Percentiles rank a stretch among this genome's conserved stretches.
Conservation (phyloP, 2,797 vertebrate genomes). For the Diplodus puntazzo region DNA sequence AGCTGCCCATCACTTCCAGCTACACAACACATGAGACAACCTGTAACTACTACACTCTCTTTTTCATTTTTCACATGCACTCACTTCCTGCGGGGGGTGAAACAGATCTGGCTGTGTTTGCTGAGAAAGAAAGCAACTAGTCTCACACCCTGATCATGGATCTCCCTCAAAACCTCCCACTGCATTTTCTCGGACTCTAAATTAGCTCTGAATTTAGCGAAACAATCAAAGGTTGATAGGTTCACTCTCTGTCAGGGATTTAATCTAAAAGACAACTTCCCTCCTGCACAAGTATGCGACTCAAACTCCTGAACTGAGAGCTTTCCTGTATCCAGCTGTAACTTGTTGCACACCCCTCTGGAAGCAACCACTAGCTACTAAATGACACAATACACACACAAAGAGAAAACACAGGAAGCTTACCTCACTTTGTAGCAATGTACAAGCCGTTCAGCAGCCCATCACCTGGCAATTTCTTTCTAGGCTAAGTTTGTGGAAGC, state of each 20-base stretch:
- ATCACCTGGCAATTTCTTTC: constrained; percentile 73
- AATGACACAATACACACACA: constrained; percentile 42
- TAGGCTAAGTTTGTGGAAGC: constrained; percentile 68
- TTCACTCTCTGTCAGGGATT: constrained; percentile 4
- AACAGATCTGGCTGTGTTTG: constrained; percentile 47
- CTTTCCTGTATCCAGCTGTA: constrained; percentile 29
- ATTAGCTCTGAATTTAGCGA: constrained; percentile 1
- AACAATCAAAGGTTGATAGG: neutral
- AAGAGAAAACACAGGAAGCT: constrained; percentile 63
- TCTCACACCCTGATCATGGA: neutral
- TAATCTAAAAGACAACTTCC: constrained; percentile 50
- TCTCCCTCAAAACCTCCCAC: constrained; percentile 10
- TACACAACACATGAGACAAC: constrained; percentile 39
- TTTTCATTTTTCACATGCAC: constrained; percentile 43
- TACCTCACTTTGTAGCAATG: constrained; percentile 78
- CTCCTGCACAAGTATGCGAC: constrained; percentile 46
- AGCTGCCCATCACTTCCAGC: constrained; percentile 68
- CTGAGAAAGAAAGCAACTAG: constrained; percentile 42
- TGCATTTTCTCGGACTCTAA: neutral
- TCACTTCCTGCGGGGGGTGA: constrained; percentile 64
- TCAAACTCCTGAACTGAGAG: constrained; percentile 23
- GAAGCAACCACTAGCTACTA: constrained; percentile 32
- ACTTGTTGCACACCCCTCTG: constrained; percentile 37
- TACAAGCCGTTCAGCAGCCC: constrained; percentile 75
- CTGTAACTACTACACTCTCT: constrained; percentile 46